phyloP scores from a whole-genome alignment of 2,888 invertebrate genomes.

The Microctonus hyperodae region DNA sequence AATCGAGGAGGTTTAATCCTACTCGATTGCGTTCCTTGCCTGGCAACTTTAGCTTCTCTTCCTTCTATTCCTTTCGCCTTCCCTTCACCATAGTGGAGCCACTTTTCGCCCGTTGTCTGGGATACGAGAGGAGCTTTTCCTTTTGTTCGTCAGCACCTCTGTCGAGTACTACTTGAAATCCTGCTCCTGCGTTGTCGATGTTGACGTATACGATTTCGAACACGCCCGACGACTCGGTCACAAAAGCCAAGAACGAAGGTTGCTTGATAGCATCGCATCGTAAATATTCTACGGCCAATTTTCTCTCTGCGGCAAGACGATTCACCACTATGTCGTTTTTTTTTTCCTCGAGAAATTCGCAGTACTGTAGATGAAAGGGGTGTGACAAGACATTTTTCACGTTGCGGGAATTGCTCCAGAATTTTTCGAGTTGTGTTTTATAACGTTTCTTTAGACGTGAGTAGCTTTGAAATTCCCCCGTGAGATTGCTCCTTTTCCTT shows the following conservation, averaged over 20 bases:
- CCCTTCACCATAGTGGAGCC: slow-evolving; percentile 33
- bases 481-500: background rate
- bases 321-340: background rate
- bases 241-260: slow-evolving; percentile 41
- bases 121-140: slow-evolving; percentile 37
- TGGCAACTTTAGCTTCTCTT: slow-evolving; percentile 38
- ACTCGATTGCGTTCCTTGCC: slow-evolving; percentile 58
- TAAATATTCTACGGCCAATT: slow-evolving; percentile 54
- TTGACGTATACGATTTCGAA: slow-evolving; percentile 43
- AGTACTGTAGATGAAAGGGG: slow-evolving; percentile 8
- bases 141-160: slow-evolving; percentile 48
- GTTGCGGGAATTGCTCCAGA: background rate
- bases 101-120: slow-evolving; percentile 44
- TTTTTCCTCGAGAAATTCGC: background rate
- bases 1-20: slow-evolving; percentile 62
- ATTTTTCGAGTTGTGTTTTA: slow-evolving; percentile 15
- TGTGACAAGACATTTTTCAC: background rate
- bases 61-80: slow-evolving; percentile 19
- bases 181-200: slow-evolving; percentile 32
- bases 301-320: slow-evolving; percentile 29
- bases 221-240: slow-evolving; percentile 39
- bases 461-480: background rate
- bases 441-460: background rate
- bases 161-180: slow-evolving; percentile 36
- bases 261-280: slow-evolving; percentile 42